Evolutionary conservation across 2,888 invertebrate genomes (phyloP).

Genomic region (Hyppa rectilinea): DNA sequence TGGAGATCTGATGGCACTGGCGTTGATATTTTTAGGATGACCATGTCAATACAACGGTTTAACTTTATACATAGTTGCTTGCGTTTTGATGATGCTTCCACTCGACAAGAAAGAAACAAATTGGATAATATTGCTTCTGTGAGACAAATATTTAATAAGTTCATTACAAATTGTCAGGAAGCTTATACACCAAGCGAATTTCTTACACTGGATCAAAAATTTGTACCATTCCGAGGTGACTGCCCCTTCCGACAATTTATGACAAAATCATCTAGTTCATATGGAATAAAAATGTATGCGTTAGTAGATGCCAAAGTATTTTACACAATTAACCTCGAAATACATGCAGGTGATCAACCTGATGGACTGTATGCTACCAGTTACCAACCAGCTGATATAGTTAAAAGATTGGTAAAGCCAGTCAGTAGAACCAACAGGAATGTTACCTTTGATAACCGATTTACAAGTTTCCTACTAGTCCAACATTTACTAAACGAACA

Average conservation of each 20-base stretch:
- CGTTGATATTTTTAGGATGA: constrained; percentile 51
- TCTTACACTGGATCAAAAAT: constrained; percentile 40
- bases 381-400: constrained; percentile 30
- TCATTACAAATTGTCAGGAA: constrained; percentile 33
- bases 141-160: constrained; percentile 29
- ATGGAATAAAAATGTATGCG: constrained; percentile 52
- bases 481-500: constrained; percentile 35
- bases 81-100: constrained; percentile 42
- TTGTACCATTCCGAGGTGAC: constrained; percentile 38
- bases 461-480: constrained; percentile 26
- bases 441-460: constrained; percentile 29
- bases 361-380: constrained; percentile 32
- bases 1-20: constrained; percentile 53
- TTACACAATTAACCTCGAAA: constrained; percentile 48
- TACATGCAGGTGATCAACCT: constrained; percentile 50
- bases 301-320: constrained; percentile 46
- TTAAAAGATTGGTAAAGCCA: constrained; percentile 34
- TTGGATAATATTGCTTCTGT: constrained; percentile 38
- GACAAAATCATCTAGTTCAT: constrained; percentile 26
- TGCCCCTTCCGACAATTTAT: constrained; percentile 39
- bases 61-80: constrained; percentile 45
- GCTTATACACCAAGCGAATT: constrained; percentile 30
- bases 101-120: constrained; percentile 13
- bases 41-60: constrained; percentile 48
- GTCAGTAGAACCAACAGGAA: constrained; percentile 39